phyloP scores from a whole-genome alignment of 2,888 invertebrate genomes.

The Empis stercorea region DNA sequence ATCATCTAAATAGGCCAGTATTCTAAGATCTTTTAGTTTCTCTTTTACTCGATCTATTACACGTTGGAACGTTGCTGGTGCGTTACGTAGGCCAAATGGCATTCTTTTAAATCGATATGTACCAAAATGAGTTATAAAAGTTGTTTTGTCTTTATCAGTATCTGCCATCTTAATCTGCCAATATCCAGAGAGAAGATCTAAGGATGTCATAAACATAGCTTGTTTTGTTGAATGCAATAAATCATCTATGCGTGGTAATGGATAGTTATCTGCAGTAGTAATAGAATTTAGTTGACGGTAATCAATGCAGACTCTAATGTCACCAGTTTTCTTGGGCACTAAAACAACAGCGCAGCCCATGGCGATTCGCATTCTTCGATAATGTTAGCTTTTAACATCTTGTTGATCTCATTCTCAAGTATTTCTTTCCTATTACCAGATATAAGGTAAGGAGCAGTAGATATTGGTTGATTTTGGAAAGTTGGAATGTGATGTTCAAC shows the following conservation, averaged over 20 bases:
- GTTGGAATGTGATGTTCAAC: conserved; percentile 19
- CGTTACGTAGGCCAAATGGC: conserved; percentile 25
- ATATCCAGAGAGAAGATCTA: conserved; percentile 28
- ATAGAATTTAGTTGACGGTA: conserved; percentile 21
- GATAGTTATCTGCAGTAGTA: conserved; percentile 23
- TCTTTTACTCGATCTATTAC: conserved; percentile 21
- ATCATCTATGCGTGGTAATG: conserved; percentile 31
- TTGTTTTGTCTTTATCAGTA: conserved; percentile 22
- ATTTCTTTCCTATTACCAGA: conserved; percentile 6
- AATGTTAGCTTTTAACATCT: conserved; percentile 12
- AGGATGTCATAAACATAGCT: conserved; percentile 20
- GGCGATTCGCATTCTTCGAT: conserved; percentile 12
- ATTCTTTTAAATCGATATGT: conserved; percentile 22
- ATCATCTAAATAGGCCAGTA: conserved; percentile 21
- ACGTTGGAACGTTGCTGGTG: conserved; percentile 22
- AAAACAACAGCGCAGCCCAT: conserved; percentile 13
- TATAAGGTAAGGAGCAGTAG: conserved; percentile 22
- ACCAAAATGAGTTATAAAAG: conserved; percentile 25
- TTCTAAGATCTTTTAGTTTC: conserved; percentile 7
- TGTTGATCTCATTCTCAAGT: conserved; percentile 1
- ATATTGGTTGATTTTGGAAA: conserved; percentile 19
- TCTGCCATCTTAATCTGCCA: conserved; percentile 23
- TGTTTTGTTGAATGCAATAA: conserved; percentile 23
- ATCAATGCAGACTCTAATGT: conserved; percentile 17
- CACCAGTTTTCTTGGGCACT: conserved; percentile 17